Base-by-base conservation (phyloP, 1,140 invertebrate species). In the Pinna nobilis region DNA sequence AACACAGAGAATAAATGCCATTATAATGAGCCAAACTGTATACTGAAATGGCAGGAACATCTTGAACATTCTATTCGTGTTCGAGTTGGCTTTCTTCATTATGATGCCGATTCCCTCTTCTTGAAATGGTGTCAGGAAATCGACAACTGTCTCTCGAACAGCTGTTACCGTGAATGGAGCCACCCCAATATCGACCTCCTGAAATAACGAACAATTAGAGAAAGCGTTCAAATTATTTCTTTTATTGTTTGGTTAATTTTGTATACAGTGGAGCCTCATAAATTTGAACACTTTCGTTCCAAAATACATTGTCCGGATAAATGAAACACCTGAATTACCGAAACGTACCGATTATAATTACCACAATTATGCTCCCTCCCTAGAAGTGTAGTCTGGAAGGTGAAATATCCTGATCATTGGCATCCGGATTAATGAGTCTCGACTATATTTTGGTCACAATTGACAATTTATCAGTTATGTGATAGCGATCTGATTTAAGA, bases 61-160 rank as follows among this genome's bases (percentile, higher is more conserved):
- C 82, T 95, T 97, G 90, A 99, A 98, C 18, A 98, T 95, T 23
- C 95, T 94, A 15, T 88, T 84, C 82, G 94, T 94, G 86, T 95
- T 94, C 89, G 98, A 97, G 73, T 95, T 92, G n/a, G 95, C 95
- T 86, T 96, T 97, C 89, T 96, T 97, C 82, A 97, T 96, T 94
- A 98, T 96, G 33, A 86, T 83, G 20, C 81, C 78, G 9, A 84
- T 74, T n/a, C 84, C 86, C 37, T 84, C 77, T 59, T 82, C 83
- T 80, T 85, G 85, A 61, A 80, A 86, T 0, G 86, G 86, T 47
- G 79, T 83, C 28, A 84, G 77, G 69, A 86, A 87, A 63, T 87
- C 84, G 23, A 87, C 76, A 7, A 72, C 82, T 23, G 47, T 33
- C 28, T 85, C 84, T 55, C 86, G 67, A 18, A 80, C 78, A 15